Conservation (phyloP, 2,113 vertebrate species). For the Colossoma macropomum region DNA sequence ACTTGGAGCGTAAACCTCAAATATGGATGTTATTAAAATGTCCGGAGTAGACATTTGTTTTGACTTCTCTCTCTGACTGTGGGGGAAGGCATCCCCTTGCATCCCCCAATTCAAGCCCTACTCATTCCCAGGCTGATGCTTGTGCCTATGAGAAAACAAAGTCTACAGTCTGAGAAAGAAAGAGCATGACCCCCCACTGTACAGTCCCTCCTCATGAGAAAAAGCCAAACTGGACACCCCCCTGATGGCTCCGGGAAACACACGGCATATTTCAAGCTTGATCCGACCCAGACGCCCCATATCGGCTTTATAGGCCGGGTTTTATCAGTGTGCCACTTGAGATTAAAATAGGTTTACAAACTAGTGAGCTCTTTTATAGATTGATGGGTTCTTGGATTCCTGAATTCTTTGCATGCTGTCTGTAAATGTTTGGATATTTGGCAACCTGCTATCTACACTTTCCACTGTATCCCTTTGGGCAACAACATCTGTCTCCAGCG, state of each 20-base stretch:
- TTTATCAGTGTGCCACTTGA: not conserved
- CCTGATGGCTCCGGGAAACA: not conserved
- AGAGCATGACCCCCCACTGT: not conserved
- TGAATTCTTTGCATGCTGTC: not conserved
- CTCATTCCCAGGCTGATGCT: not conserved
- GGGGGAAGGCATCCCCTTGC: too few species aligned
- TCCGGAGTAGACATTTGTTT: too few species aligned
- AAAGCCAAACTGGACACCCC: not conserved
- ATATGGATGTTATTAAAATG: too few species aligned
- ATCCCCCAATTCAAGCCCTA: too few species aligned
- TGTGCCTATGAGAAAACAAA: not conserved
- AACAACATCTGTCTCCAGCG: not conserved
- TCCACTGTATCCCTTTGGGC: not conserved
- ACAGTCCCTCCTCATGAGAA: not conserved
- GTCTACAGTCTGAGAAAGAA: not conserved
- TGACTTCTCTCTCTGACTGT: too few species aligned
- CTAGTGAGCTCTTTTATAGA: not conserved
- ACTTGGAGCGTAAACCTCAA: too few species aligned
- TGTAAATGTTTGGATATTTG: not conserved
- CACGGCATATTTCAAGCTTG: not conserved
- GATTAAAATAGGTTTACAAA: not conserved
- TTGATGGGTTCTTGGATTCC: too few species aligned
- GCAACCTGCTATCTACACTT: not conserved
- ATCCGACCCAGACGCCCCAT: not conserved
- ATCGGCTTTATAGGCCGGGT: not conserved